phyloP scores from a whole-genome alignment of 2,113 vertebrate species.

The Catagonus wagneri region DNA sequence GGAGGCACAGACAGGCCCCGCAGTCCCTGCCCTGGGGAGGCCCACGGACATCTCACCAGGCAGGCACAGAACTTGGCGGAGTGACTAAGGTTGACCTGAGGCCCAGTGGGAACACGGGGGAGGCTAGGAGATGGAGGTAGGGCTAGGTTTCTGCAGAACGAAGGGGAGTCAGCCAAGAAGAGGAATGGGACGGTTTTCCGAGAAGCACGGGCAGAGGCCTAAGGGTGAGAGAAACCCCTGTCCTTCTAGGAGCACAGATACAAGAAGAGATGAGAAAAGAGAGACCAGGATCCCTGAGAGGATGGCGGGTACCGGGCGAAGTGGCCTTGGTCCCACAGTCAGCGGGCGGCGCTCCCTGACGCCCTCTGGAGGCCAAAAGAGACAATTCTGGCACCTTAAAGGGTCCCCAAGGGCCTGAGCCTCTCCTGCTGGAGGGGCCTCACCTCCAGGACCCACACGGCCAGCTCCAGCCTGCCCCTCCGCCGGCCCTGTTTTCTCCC shows the following conservation, averaged over 20 bases:
- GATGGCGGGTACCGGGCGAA: rapidly evolving
- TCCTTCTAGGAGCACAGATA: neutral
- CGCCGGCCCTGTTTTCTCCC: neutral
- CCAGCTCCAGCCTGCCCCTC: neutral
- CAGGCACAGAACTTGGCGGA: neutral
- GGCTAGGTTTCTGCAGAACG: neutral
- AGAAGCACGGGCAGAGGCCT: neutral
- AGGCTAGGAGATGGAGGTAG: neutral
- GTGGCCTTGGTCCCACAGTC: neutral
- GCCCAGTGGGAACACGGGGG: neutral
- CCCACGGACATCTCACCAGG: neutral
- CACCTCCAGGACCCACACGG: neutral
- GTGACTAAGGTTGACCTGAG: neutral
- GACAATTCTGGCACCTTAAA: neutral
- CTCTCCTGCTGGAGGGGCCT: neutral
- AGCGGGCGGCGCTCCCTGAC: neutral
- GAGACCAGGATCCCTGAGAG: rapidly evolving
- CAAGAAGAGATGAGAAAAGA: neutral
- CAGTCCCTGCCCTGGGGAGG: rapidly evolving
- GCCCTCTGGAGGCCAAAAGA: neutral
- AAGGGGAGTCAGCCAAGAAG: neutral
- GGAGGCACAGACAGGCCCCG: neutral
- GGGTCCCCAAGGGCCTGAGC: neutral
- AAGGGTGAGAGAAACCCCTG: neutral
- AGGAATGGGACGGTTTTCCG: neutral